phyloP scores from a whole-genome alignment of 2,888 invertebrate species.

The Entomobrya multifasciata region DNA sequence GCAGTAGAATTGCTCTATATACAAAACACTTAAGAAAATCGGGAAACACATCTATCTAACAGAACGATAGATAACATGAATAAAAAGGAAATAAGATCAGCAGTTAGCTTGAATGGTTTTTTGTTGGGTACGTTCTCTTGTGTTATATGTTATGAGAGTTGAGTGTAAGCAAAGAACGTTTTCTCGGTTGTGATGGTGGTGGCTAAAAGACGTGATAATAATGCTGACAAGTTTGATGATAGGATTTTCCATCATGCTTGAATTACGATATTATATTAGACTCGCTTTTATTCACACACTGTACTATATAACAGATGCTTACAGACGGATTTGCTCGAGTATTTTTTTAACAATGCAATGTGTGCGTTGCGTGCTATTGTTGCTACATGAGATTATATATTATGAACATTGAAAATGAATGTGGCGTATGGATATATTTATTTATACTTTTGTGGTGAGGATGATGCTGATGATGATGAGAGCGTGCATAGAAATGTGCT shows the following conservation, averaged over 20 bases:
- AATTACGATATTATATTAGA: slow-evolving; percentile 68
- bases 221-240: slow-evolving; percentile 73
- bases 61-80: background rate
- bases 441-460: slow-evolving; percentile 23
- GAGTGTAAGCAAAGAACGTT: slow-evolving; percentile 28
- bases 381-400: slow-evolving; percentile 22
- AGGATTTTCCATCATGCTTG: slow-evolving; percentile 74
- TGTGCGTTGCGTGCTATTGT: slow-evolving; percentile 20
- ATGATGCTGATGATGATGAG: too few relatives aligned
- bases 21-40: background rate
- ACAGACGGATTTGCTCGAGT: background rate
- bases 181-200: too few relatives aligned
- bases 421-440: slow-evolving; percentile 9
- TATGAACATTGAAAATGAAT: too few relatives aligned
- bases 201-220: slow-evolving; percentile 69
- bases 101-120: background rate
- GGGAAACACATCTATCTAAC: background rate
- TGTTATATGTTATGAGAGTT: background rate
- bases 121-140: too few relatives aligned
- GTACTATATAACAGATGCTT: too few relatives aligned
- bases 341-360: slow-evolving; percentile 39
- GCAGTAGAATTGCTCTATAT: background rate
- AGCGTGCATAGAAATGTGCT: slow-evolving; percentile 64
- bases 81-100: background rate
- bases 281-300: slow-evolving; percentile 7